Evolutionary conservation across 2,888 invertebrate species (phyloP), one percentile per base, ranked within the genome.

Genomic region (Acanthosoma haemorrhoidale): DNA sequence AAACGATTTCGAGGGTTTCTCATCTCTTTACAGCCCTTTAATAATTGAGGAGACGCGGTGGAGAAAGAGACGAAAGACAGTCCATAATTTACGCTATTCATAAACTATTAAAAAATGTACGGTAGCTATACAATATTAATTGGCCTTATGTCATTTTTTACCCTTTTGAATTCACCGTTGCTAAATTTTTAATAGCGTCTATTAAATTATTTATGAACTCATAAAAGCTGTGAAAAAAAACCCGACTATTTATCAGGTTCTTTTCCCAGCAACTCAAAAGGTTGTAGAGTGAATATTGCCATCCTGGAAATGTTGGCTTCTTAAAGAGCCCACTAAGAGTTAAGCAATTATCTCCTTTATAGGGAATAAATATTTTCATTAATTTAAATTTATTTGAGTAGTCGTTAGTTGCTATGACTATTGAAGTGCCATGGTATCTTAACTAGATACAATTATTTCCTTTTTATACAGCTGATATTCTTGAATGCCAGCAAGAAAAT

Each of bases 131-230:
- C 21, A 51, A 51, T 51, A 51, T 51, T 51, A 51, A 51, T 51
- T 51, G 51, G 29, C 25, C 51, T 51, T 51, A 51, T 51, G 25
- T n/a, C 25, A 51, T 51, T 51, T 25, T 25, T 51, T 25, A 51
- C 13, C 51, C 51, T 51, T 51, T 29, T 51, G n/a, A n/a, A 51
- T 51, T n/a, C 51, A n/a, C 6, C n/a, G 18, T 51, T 51, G 13
- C 25, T 51, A 25, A 51, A 51, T 25, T 51, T 51, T 51, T 51
- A 21, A 51, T 51, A 31, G 41, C 25, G 25, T 8, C 21, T n/a
- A 25, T 41, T 64, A 72, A 72, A 72, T 72, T 70, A 72, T 72
- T 72, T 72, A 72, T 72, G 72, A 72, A 72, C 72, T 72, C 70
- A 68, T 72, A 63, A 68, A 68, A 61, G 70, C 70, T 68, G 71